Evolutionary conservation across 2,797 vertebrate species (phyloP).

Genomic region (Monodelphis domestica): DNA sequence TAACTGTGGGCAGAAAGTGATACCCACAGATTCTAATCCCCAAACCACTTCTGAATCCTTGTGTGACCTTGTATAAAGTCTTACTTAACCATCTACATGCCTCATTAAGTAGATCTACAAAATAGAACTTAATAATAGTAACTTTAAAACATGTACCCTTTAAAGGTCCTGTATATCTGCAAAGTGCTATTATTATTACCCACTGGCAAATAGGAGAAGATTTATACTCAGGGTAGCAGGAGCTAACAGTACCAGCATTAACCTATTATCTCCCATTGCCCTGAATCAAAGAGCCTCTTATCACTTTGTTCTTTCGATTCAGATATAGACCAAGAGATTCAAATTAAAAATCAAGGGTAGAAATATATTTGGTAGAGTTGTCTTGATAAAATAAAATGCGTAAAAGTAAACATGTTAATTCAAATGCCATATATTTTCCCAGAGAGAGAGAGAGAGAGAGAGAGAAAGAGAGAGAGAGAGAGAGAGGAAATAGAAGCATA

Average conservation of each 20-base stretch:
- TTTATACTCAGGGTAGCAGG: background rate
- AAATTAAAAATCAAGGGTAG: background rate
- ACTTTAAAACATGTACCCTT: slow-evolving; percentile 5
- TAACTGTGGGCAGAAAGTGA: background rate
- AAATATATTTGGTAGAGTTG: slow-evolving; percentile 52
- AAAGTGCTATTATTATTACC: background rate
- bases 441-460: slow-evolving; percentile 28
- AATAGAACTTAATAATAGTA: background rate
- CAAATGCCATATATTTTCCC: background rate
- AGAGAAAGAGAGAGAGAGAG: slow-evolving; percentile 23
- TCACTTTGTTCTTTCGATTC: slow-evolving; percentile 35
- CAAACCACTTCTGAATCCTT: too few species aligned
- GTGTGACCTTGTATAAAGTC: background rate
- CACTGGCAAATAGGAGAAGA: slow-evolving; percentile 5
- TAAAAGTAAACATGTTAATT: slow-evolving; percentile 44
- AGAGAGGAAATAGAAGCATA: slow-evolving; percentile 56
- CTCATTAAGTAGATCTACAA: slow-evolving; percentile 20
- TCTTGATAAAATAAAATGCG: slow-evolving; percentile 36
- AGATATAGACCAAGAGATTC: slow-evolving; percentile 8
- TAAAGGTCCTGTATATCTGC: background rate
- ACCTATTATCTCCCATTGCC: background rate
- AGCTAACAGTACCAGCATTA: background rate
- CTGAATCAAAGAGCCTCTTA: background rate
- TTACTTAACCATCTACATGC: background rate
- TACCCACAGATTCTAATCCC: background rate